These are phyloP conservation scores for Actinia equina DNA, from an alignment of 64 coral and sea anemone genomes.

Conservation along the genomic window DNA sequence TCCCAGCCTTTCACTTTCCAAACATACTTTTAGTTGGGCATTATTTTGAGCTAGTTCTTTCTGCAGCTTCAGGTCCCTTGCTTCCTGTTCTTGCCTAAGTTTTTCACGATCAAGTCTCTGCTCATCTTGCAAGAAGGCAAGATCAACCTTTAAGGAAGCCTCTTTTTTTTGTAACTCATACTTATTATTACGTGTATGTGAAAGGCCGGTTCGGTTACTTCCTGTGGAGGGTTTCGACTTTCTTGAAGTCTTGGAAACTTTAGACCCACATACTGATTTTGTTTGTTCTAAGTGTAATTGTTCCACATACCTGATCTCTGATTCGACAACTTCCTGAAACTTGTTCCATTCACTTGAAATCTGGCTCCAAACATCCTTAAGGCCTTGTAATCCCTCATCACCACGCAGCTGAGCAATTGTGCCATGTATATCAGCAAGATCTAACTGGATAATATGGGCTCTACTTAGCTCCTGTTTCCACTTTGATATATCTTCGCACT, in stretches of 20 bases:
- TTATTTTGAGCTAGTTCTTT: conserved; percentile 25
- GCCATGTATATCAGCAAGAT: background rate
- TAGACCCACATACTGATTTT: background rate
- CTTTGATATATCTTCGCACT: conserved; percentile 21
- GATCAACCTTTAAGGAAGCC: background rate
- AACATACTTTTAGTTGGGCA: conserved; percentile 22
- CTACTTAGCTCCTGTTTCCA: conserved; percentile 35
- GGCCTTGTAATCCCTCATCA: background rate
- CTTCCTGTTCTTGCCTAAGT: conserved; percentile 28
- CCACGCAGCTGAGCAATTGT: background rate
- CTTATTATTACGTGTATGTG: background rate
- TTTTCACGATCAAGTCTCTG: conserved; percentile 29
- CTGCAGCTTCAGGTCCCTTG: conserved; percentile 11
- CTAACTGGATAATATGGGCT: conserved; percentile 5
- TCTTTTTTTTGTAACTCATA: background rate
- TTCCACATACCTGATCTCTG: conserved; percentile 29
- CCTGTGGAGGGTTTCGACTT: background rate
- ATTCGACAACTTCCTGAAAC: background rate
- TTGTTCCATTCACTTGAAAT: conserved; percentile 9
- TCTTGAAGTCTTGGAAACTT: background rate
- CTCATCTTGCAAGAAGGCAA: background rate
- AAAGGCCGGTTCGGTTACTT: background rate
- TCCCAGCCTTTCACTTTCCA: background rate
- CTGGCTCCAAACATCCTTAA: background rate
- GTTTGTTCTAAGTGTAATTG: background rate